Evolutionary conservation across 1,140 invertebrate species (phyloP).

Genomic region (Lamellibrachia luymesi): DNA sequence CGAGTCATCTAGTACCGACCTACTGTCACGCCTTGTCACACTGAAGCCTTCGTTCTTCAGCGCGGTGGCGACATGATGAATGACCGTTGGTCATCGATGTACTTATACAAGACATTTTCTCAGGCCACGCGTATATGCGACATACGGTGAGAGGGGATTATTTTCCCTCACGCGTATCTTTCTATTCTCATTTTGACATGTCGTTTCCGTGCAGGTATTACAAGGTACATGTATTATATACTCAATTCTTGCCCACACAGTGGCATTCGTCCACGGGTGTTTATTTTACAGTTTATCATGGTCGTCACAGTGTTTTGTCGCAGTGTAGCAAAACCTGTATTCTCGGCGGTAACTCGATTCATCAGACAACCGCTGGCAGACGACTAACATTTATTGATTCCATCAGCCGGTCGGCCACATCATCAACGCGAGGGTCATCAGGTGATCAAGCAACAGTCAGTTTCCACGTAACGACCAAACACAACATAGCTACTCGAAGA

Average conservation of each 20-base stretch:
- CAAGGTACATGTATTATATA: neutral
- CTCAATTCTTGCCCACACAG: neutral
- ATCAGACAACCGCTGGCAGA: neutral
- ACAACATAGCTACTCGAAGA: neutral
- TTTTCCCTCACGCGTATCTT: neutral
- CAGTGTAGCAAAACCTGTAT: neutral
- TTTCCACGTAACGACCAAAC: neutral
- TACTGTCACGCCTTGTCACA: too few relatives aligned
- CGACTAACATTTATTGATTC: neutral
- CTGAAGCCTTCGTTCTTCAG: too few relatives aligned
- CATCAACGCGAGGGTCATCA: neutral
- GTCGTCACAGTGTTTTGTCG: neutral
- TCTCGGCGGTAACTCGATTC: neutral
- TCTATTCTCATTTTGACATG: neutral
- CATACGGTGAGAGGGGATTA: too few relatives aligned
- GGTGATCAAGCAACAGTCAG: neutral
- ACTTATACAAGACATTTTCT: neutral
- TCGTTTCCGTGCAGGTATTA: neutral
- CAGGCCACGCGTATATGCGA: too few relatives aligned
- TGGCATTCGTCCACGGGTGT: neutral
- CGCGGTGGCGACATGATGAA: too few relatives aligned
- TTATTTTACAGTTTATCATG: neutral
- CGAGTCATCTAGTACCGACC: too few relatives aligned
- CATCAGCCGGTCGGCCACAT: neutral
- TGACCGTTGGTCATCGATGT: neutral